These are phyloP conservation scores for Canis aureus DNA, from an alignment of 2,113 vertebrate species.

Conservation along the genomic window DNA sequence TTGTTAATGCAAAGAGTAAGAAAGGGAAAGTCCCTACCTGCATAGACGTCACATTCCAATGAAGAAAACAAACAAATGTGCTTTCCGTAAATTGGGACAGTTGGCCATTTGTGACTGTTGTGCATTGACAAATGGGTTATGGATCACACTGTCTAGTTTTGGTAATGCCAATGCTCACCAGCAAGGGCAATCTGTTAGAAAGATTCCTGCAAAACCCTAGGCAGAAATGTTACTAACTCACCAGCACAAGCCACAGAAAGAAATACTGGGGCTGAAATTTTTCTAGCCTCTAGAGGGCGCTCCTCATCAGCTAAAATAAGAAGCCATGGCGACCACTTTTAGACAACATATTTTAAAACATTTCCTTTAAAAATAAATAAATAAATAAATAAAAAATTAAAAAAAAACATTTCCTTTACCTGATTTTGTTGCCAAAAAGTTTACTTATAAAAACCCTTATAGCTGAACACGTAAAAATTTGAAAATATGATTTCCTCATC, in stretches of 20 bases:
- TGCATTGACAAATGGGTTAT: neutral
- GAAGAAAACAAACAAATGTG: neutral
- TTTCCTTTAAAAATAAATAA: neutral
- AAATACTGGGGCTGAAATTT: neutral
- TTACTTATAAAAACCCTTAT: neutral
- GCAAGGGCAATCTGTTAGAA: neutral
- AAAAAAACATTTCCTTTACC: neutral
- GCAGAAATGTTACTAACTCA: neutral
- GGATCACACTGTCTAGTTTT: neutral
- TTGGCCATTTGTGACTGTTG: neutral
- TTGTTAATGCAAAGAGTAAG: neutral
- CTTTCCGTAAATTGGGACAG: neutral
- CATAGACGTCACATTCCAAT: neutral
- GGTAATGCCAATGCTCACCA: neutral
- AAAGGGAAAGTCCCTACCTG: neutral
- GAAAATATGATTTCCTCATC: slow-evolving; percentile 8
- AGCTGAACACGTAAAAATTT: slow-evolving; percentile 12
- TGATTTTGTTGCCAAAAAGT: slow-evolving; percentile 30
- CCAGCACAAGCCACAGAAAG: neutral
- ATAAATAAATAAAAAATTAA: too few species aligned
- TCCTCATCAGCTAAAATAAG: slow-evolving; percentile 11
- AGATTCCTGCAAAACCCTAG: neutral
- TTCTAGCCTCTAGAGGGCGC: slow-evolving; percentile 73
- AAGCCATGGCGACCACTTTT: neutral
- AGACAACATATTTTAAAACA: neutral